Base-by-base conservation (phyloP, 2,113 vertebrate genomes). In the Dasyornis broadbenti region DNA sequence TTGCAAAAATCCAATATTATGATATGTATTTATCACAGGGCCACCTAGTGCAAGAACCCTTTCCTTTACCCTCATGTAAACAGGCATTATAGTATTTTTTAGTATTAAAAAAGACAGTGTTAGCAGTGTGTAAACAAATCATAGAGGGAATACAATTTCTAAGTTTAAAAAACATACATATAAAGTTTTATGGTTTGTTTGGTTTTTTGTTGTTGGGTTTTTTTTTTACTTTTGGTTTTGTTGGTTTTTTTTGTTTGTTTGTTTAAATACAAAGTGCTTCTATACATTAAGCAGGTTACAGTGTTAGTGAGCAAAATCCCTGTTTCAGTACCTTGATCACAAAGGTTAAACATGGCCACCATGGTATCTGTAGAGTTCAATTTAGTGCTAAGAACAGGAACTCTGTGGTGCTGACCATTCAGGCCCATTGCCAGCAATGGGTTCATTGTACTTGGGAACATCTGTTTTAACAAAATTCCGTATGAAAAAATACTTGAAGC, bases 211-310 rank as follows among this genome's bases (percentile, higher is more conserved):
- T 98, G 15, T 44, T 89, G 89, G 63, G 71, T 82, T 81, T 83
- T 88, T 83, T 93, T 15, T 76, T 71, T 76, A 83, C 80, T 85
- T 73, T 93, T 11, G 19, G 6, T 6, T 20, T 35, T 47, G 44
- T 17, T 9, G 26, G 18, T 11, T 61, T 27, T 53, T 82, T 92
- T 9, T 79, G 80, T 76, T 90, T 89, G 44, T 87, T 82, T 92
- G 89, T 95, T 98, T 97, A 97, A 98, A 98, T 98, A 98, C 98
- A 98, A 98, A 98, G 98, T 98, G 98, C 98, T 98, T 98, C 95
- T 97, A 96, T 97, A 98, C 96, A 97, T 96, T 84, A 66, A 98
- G 96, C 96, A 97, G 94, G 97, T 97, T 98, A 98, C 98, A 98
- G 97, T 97, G 98, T 98, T 96, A 95, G 83, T 96, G 97, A 98